Base-by-base conservation (phyloP, 2,113 vertebrate species). In the Eolophus roseicapilla region DNA sequence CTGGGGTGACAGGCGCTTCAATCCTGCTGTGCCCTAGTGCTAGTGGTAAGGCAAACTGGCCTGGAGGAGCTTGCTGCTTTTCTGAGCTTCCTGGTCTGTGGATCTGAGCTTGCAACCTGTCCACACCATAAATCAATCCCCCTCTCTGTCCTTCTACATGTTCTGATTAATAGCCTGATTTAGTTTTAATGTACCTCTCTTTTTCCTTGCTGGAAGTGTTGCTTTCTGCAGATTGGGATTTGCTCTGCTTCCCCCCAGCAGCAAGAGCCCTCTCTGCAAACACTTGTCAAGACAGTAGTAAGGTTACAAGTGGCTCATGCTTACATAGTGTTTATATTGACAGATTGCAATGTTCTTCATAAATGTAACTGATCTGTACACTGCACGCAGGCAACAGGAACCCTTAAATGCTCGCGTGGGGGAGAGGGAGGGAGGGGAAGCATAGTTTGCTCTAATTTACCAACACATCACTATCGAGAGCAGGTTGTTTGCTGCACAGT, bases 321-420 rank as follows among this genome's bases (percentile, higher is more conserved):
- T 95, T 75, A 76, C 96, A 94, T 75, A 94, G 92, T 96, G 92
- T 95, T 95, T 96, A 81, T 96, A 95, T 97, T 96, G 95, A 97
- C 95, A 95, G 95, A 96, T 96, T 95, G 94, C 96, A 95, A 93
- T 96, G 96, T 97, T 96, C 95, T 94, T 89, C 95, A 75, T 92
- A 88, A 96, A 94, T 47, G 95, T 90, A 94, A 94, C 90, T 27
- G 93, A 96, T 92, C 92, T 5, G 13, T 20, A 28, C 43, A 1
- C 93, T 76, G 95, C 96, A 97, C 91, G 96, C 96, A 97, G 96
- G 96, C 96, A 97, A 77, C 88, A 92, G 96, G 94, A 97, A 94
- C 96, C 95, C 96, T 95, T 57, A 88, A 96, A 96, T 97, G 86
- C 95, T 78, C 65, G 43, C 0, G 37, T 23, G 86, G 73, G 63